A percentile compares a stretch with the other conserved stretches of the same genome.
phyloP scores from a whole-genome alignment of 1,140 invertebrate species.

The Branchinecta lynchi region DNA sequence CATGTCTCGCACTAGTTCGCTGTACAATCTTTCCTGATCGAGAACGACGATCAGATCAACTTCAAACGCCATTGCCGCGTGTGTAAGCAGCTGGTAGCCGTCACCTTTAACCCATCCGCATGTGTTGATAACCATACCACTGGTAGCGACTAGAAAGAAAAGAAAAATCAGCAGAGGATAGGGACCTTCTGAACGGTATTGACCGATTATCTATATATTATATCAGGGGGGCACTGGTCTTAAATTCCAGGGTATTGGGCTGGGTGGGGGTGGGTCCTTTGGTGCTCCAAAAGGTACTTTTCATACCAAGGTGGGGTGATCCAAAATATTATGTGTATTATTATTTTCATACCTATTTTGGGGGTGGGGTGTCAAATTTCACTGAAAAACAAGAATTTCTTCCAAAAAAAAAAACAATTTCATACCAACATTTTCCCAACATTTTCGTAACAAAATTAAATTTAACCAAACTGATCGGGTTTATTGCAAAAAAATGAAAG shows the following conservation, averaged over 20 bases:
- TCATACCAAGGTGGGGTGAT: too few species aligned
- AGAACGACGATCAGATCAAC: constrained; percentile 88
- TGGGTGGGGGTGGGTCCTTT: too few species aligned
- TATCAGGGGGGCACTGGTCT: constrained; percentile 20
- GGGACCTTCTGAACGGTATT: background rate
- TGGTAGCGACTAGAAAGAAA: constrained; percentile 50
- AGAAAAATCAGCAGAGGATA: background rate
- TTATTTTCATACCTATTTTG: too few species aligned
- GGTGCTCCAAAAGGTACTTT: too few species aligned
- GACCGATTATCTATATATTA: constrained; percentile 9
- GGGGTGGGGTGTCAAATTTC: too few species aligned
- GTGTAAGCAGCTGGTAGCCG: constrained; percentile 64
- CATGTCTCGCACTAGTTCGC: constrained; percentile 82
- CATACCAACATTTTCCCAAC: too few species aligned
- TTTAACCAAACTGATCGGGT: too few species aligned
- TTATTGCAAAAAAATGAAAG: too few species aligned
- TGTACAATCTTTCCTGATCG: constrained; percentile 90
- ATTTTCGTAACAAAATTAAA: background rate
- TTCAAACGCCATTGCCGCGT: constrained; percentile 82
- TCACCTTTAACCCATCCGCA: constrained; percentile 90
- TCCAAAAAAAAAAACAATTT: too few species aligned
- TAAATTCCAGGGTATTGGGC: too few species aligned
- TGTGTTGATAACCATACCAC: constrained; percentile 95
- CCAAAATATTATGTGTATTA: too few species aligned
- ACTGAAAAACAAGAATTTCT: too few species aligned